Conservation (phyloP, 1,140 invertebrate species). For the Mizuhopecten yessoensis region DNA sequence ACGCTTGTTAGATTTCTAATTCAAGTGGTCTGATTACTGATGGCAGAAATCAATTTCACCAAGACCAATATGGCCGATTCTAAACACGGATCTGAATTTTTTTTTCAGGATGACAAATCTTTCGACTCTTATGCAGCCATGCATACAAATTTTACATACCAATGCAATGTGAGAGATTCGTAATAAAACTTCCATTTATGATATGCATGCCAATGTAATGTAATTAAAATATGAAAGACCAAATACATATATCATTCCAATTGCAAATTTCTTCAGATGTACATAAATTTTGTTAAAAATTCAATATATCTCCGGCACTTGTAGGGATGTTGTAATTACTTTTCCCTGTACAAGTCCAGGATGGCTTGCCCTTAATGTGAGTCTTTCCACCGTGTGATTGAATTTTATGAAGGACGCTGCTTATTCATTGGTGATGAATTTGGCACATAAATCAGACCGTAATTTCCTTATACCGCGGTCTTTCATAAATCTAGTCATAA, state of each 20-base stretch:
- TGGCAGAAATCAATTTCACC: neutral
- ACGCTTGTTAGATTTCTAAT: neutral
- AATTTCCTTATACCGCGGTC: constrained; percentile 32
- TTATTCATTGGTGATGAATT: constrained; percentile 35
- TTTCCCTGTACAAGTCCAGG: neutral
- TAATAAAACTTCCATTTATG: constrained; percentile 17
- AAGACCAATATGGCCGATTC: neutral
- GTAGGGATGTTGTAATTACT: neutral
- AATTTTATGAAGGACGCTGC: constrained; percentile 17
- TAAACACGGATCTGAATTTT: neutral
- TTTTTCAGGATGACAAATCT: neutral
- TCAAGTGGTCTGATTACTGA: neutral
- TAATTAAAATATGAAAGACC: constrained; percentile 40
- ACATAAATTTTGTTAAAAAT: constrained; percentile 36
- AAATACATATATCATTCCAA: constrained; percentile 27
- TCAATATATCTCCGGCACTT: constrained; percentile 10
- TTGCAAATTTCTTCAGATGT: constrained; percentile 14
- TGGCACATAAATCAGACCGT: constrained; percentile 15
- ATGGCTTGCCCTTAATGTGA: neutral
- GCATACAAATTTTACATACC: neutral
- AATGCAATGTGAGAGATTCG: constrained; percentile 14
- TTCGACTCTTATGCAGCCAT: too few relatives aligned
- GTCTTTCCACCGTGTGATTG: constrained; percentile 25
- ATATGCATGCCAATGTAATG: neutral
- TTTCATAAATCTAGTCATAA: constrained; percentile 39